These are phyloP conservation scores for Busseola fusca DNA, from an alignment of 2,888 invertebrate species.

Conservation along the genomic window DNA sequence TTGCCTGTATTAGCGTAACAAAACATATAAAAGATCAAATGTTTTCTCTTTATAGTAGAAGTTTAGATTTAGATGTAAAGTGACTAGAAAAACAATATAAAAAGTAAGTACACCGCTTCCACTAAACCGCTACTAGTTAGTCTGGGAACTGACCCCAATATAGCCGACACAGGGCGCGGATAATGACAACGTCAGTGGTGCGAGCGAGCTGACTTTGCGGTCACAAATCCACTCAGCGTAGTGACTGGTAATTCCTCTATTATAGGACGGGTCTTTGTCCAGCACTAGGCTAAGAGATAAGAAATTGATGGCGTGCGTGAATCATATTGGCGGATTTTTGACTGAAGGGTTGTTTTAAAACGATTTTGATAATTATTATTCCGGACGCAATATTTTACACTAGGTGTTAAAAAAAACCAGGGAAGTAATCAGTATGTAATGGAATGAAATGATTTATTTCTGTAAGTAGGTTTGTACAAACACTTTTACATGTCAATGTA, in stretches of 20 bases:
- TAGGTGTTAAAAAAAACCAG: not conserved
- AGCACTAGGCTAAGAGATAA: constrained; percentile 3
- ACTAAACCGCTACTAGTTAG: constrained; percentile 22
- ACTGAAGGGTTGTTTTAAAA: not conserved
- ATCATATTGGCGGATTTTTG: not conserved
- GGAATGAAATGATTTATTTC: too few relatives aligned
- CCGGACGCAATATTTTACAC: not conserved
- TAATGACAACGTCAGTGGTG: constrained; percentile 43
- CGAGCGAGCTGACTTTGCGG: constrained; percentile 39
- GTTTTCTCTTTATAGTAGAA: not conserved
- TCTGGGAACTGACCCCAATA: constrained; percentile 40
- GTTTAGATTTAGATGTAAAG: not conserved
- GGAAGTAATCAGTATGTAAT: not conserved
- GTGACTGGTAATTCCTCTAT: constrained; percentile 25
- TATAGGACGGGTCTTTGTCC: constrained; percentile 9
- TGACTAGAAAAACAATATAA: constrained; percentile 2
- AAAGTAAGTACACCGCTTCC: constrained; percentile 11
- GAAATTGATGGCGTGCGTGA: not conserved
- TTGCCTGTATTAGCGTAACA: not conserved
- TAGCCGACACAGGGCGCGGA: constrained; percentile 16
- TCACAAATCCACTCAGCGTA: constrained; percentile 31
- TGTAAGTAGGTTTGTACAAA: too few relatives aligned
- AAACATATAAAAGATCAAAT: not conserved
- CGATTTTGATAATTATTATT: not conserved
- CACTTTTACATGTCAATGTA: too few relatives aligned